Base-by-base conservation (phyloP, 2,113 vertebrate species). In the Calcarius ornatus region DNA sequence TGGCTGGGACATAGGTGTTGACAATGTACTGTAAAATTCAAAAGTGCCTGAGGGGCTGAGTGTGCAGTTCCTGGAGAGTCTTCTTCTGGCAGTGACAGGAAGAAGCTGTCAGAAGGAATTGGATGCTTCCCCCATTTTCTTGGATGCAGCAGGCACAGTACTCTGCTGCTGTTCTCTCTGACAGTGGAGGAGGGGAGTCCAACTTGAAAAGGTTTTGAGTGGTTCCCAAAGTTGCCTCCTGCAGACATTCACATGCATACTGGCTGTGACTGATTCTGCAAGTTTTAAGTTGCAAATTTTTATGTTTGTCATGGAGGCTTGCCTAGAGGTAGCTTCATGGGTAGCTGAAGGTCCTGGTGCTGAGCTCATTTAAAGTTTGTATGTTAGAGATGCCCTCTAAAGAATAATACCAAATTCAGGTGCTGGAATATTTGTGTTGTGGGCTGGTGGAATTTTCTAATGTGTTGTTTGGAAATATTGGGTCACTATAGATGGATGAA, bases 1-100 rank as follows among this genome's bases (percentile, higher is more conserved):
- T 97, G 94, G 83, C 92, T 89, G 40, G 48, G 47, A 70, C 50
- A 18, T 48, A 92, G 81, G 83, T 93, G 92, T 81, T 94, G 91
- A 91, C 92, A 95, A 2, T 18, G 72, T 86, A 77, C 57, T 88
- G 23, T 70, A 30, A 48, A 94, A 93, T 92, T 82, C n/a, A 31
- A 4, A 75, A 79, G 66, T 40, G 66, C 37, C 11, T 64, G 30
- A 85, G 71, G n/a, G 66, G 11, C 30, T 85, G 70, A 82, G 24
- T 33, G 10, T 59, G 43, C 70, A 42, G 42, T 71, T 94, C 35
- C 31, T 78, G 64, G 68, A 78, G 60, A 86, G 80, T 59, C 28
- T 6, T 71, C 27, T 86, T 47, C 47, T 88, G 77, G 53, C 70
- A 86, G 43, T 38, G 64, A 43, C 50, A 66, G 80, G 60, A 91